Conservation (phyloP, 2,888 invertebrate species). For the Trichogramma evanescens region DNA sequence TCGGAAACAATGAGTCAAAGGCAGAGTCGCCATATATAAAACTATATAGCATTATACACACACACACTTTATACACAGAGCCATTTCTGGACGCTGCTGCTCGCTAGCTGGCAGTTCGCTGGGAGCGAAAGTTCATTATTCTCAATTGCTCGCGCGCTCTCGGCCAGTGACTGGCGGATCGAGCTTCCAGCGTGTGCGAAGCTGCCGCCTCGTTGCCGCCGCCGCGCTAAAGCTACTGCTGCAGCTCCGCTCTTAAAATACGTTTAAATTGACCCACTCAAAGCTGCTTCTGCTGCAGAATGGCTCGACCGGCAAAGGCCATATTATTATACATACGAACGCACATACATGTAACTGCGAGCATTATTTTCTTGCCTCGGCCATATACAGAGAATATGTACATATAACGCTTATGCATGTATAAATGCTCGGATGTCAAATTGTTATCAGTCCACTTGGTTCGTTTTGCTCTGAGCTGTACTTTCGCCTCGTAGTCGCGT, state of each 20-base stretch:
- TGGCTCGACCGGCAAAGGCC: no score
- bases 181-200: slow-evolving; percentile 1
- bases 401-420: no score
- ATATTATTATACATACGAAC: no score
- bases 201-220: neutral
- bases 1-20: slow-evolving; percentile 22
- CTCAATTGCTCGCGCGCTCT: slow-evolving; percentile 12
- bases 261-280: slow-evolving; percentile 16
- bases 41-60: no score
- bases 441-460: slow-evolving; percentile 21
- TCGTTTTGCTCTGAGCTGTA: neutral
- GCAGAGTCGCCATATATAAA: neutral
- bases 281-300: neutral
- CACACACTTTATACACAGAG: no score
- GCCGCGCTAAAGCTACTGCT: neutral
- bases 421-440: neutral
- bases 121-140: slow-evolving; percentile 22
- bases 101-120: neutral
- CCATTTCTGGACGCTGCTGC: no score
- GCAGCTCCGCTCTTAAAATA: slow-evolving; percentile 16
- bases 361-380: no score
- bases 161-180: neutral
- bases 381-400: no score
- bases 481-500: neutral
- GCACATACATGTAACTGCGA: no score